These are phyloP conservation scores for Disparrhopalites patrizii DNA, from an alignment of 2,888 invertebrate genomes.

Conservation along the genomic window DNA sequence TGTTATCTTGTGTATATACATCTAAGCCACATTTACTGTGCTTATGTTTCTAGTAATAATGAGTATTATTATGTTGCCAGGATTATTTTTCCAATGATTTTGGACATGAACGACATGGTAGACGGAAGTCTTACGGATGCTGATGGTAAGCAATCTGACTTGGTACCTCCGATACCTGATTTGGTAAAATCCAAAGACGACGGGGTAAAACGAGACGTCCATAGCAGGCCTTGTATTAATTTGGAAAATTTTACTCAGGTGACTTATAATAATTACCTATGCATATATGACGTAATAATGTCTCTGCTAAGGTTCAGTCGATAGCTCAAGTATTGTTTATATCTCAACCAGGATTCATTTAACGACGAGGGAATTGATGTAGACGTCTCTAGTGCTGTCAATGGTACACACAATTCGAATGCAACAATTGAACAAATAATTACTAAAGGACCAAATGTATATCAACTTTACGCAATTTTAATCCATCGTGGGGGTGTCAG, in stretches of 20 bases:
- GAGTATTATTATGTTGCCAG: conserved; percentile 52
- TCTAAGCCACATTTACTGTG: not conserved
- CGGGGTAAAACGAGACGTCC: conserved; percentile 19
- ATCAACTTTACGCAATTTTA: conserved; percentile 87
- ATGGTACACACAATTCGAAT: conserved; percentile 48
- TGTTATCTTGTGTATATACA: not conserved
- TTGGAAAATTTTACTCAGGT: conserved; percentile 12
- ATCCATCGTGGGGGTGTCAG: conserved; percentile 86
- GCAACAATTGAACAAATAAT: conserved; percentile 33
- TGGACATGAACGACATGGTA: conserved; percentile 73
- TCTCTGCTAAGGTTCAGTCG: too few relatives aligned
- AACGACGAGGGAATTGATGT: conserved; percentile 47
- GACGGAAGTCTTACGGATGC: conserved; percentile 50
- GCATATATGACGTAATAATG: too few relatives aligned
- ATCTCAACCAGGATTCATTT: too few relatives aligned
- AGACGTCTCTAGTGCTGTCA: conserved; percentile 48
- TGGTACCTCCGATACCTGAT: conserved; percentile 21
- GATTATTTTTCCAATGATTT: conserved; percentile 72
- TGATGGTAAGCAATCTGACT: not conserved
- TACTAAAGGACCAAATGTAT: conserved; percentile 64
- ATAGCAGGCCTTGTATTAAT: conserved; percentile 36
- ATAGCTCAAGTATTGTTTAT: too few relatives aligned
- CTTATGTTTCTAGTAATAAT: not conserved
- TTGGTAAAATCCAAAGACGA: conserved; percentile 14
- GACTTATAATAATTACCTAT: too few relatives aligned